Evolutionary conservation across 2,888 invertebrate species (phyloP).

Genomic region (Dynastes maya): DNA sequence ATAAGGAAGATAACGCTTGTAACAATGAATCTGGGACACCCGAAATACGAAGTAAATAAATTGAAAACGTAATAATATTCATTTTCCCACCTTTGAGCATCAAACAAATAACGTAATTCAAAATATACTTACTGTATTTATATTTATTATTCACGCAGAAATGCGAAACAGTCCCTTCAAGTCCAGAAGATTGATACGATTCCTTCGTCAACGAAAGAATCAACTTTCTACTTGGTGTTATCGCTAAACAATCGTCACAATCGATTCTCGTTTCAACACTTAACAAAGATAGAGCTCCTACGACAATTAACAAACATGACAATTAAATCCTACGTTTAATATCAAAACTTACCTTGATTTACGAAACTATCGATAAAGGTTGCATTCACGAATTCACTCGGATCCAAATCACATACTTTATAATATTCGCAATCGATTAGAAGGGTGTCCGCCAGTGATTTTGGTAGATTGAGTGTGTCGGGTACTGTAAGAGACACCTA

Average conservation of each 20-base stretch:
- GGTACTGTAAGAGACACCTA: slow-evolving; percentile 75
- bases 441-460: slow-evolving; percentile 66
- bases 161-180: slow-evolving; percentile 72
- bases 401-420: slow-evolving; percentile 69
- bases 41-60: background rate
- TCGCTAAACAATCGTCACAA: slow-evolving; percentile 71
- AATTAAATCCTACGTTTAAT: slow-evolving; percentile 31
- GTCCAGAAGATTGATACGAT: slow-evolving; percentile 73
- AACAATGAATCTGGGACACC: too few species aligned
- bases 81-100: background rate
- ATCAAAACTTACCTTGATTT: slow-evolving; percentile 70
- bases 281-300: slow-evolving; percentile 71
- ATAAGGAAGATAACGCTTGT: too few species aligned
- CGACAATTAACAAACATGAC: slow-evolving; percentile 53
- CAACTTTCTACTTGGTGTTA: slow-evolving; percentile 72
- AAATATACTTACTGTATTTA: slow-evolving; percentile 71
- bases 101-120: background rate
- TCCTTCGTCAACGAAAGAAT: slow-evolving; percentile 71
- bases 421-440: slow-evolving; percentile 74
- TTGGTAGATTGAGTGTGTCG: slow-evolving; percentile 69
- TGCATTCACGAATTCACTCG: slow-evolving; percentile 70
- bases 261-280: slow-evolving; percentile 71
- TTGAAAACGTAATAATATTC: background rate
- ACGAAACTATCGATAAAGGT: slow-evolving; percentile 74
- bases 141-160: slow-evolving; percentile 68